A percentile compares a stretch with the other conserved stretches of the same genome.
phyloP scores from a whole-genome alignment of 2,113 vertebrate species.

The Cheirogaleus medius region DNA sequence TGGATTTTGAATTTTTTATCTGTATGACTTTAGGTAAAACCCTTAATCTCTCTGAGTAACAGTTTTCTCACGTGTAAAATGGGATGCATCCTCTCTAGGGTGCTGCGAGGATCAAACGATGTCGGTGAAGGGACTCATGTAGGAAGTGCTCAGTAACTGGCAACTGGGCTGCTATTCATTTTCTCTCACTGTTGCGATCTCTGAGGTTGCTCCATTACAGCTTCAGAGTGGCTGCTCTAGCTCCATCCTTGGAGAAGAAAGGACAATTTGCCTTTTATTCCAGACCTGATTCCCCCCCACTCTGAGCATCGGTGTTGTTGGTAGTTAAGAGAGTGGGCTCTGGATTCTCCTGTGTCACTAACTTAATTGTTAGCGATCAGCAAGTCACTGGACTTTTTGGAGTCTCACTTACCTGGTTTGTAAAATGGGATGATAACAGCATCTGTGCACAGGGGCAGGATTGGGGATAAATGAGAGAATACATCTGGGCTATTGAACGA shows the following conservation, averaged over 20 bases:
- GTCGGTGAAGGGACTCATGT: accelerated
- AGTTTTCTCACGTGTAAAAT: neutral
- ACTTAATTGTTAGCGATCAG: neutral
- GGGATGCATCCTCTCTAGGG: neutral
- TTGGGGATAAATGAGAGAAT: neutral
- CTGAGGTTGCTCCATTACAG: neutral
- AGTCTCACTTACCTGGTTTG: neutral
- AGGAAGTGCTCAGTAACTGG: neutral
- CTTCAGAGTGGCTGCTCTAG: neutral
- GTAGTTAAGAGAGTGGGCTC: neutral
- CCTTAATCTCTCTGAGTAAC: neutral
- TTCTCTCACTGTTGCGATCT: neutral
- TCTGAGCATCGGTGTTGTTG: neutral
- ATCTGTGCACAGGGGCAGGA: neutral
- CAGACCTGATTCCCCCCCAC: neutral
- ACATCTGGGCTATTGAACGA: neutral
- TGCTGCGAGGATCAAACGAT: neutral
- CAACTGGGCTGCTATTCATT: neutral
- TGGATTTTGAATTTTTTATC: neutral
- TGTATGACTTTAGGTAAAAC: neutral
- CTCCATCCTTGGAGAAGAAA: neutral
- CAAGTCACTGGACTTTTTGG: neutral
- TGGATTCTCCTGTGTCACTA: neutral
- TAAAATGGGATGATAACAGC: neutral
- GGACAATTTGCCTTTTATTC: neutral